Conservation (phyloP, 2,797 vertebrate genomes). For the Mallotus villosus region DNA sequence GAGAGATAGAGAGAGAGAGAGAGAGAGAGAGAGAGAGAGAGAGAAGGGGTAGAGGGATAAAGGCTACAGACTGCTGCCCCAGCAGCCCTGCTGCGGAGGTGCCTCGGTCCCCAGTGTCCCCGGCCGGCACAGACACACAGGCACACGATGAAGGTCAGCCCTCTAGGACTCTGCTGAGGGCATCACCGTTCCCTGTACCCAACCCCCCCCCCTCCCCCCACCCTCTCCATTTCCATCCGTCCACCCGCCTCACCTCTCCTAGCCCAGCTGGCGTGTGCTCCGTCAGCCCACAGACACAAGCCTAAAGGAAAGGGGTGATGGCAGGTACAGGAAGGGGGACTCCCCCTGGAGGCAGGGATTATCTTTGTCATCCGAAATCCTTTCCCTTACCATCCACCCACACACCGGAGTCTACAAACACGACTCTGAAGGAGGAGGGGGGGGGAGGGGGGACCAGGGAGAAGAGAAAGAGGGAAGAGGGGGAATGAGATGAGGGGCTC, state of each 20-base stretch:
- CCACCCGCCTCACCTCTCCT: not conserved
- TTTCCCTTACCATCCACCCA: too few species aligned
- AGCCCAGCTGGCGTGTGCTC: not conserved
- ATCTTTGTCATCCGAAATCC: too few species aligned
- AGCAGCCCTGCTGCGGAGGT: not conserved
- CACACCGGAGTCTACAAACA: not conserved
- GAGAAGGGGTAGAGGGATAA: not conserved
- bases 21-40: not conserved
- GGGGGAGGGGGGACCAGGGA: not conserved
- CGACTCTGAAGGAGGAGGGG: constrained; percentile 1
- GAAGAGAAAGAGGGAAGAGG: not conserved
- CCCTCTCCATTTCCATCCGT: not conserved
- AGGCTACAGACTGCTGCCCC: not conserved
- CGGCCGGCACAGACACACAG: constrained; percentile 1
- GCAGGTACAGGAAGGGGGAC: not conserved
- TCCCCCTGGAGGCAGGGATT: too few species aligned
- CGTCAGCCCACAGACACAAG: not conserved
- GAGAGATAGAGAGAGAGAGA: not conserved
- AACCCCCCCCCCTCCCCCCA: not conserved
- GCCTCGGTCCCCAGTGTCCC: constrained; percentile 8
- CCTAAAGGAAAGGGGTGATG: not conserved
- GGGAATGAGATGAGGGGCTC: too few species aligned
- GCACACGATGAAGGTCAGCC: constrained; percentile 27
- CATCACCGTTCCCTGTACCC: constrained; percentile 5
- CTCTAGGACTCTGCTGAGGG: constrained; percentile 18